Conservation (phyloP, 2,888 invertebrate species). For the Ptilodon capucinus region DNA sequence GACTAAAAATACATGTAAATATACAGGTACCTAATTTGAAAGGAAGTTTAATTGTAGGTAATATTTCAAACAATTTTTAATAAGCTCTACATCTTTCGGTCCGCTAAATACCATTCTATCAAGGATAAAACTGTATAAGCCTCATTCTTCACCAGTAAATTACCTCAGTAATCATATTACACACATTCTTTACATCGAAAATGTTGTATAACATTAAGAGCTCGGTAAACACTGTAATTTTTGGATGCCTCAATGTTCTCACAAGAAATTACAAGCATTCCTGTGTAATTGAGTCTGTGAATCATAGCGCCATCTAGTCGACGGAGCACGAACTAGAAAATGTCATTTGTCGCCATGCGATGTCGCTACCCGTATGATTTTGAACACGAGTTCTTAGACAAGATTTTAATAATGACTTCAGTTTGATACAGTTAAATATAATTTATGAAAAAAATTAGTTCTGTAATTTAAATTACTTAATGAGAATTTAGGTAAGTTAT, state of each 20-base stretch:
- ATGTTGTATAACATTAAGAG: constrained; percentile 25
- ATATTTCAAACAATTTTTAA: too few species aligned
- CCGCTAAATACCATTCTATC: background rate
- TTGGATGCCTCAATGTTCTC: constrained; percentile 33
- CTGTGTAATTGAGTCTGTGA: constrained; percentile 18
- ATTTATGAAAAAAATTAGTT: too few species aligned
- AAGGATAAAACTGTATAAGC: background rate
- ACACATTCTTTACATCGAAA: background rate
- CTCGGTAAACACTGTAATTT: constrained; percentile 32
- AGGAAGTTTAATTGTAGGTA: too few species aligned
- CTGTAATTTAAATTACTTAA: too few species aligned
- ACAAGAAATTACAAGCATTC: constrained; percentile 35
- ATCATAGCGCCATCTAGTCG: constrained; percentile 65
- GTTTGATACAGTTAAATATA: background rate
- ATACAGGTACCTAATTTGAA: too few species aligned
- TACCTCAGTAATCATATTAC: background rate
- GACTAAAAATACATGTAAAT: too few species aligned
- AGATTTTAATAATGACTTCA: background rate
- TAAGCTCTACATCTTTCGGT: too few species aligned
- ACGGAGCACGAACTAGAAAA: constrained; percentile 45
- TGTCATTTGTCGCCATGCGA: constrained; percentile 72
- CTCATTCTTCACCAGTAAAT: background rate
- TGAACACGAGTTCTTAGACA: constrained; percentile 6
- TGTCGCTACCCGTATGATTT: constrained; percentile 62
- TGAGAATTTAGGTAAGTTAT: too few species aligned